A percentile compares a stretch with the other conserved stretches of the same genome.
These are phyloP conservation scores for Neotoxoptera formosana DNA, from an alignment of 1,140 invertebrate species.

Conservation along the genomic window DNA sequence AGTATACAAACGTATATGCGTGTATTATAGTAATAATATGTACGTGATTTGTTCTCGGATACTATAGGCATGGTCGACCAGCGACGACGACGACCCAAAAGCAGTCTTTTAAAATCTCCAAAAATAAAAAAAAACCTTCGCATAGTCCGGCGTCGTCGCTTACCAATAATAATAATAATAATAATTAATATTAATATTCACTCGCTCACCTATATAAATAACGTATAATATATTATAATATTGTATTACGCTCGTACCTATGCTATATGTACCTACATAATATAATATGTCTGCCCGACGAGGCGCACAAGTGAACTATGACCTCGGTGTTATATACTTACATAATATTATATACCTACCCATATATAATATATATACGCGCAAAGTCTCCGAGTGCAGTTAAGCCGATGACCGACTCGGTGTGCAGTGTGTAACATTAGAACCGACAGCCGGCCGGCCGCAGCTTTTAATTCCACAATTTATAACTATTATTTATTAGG, in stretches of 20 bases:
- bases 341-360: too few relatives aligned
- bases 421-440: slow-evolving; percentile 43
- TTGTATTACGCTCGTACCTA: neutral
- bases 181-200: neutral
- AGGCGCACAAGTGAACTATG: slow-evolving; percentile 14
- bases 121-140: neutral
- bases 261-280: too few relatives aligned
- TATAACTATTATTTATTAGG: slow-evolving; percentile 56
- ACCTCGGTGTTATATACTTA: neutral
- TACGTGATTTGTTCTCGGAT: neutral
- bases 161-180: neutral
- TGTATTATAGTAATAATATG: neutral
- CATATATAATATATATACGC: neutral
- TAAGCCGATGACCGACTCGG: slow-evolving; percentile 32
- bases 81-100: neutral
- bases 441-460: slow-evolving; percentile 42
- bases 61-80: neutral
- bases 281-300: neutral
- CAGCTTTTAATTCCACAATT: slow-evolving; percentile 52
- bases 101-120: neutral
- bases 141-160: neutral
- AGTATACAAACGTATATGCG: neutral
- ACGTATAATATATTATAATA: neutral
- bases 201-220: neutral
- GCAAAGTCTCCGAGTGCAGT: neutral